A percentile compares a stretch with the other conserved stretches of the same genome.
These are phyloP conservation scores for Drosophila koepferae DNA, from an alignment of 2,888 invertebrate species.

Conservation along the genomic window DNA sequence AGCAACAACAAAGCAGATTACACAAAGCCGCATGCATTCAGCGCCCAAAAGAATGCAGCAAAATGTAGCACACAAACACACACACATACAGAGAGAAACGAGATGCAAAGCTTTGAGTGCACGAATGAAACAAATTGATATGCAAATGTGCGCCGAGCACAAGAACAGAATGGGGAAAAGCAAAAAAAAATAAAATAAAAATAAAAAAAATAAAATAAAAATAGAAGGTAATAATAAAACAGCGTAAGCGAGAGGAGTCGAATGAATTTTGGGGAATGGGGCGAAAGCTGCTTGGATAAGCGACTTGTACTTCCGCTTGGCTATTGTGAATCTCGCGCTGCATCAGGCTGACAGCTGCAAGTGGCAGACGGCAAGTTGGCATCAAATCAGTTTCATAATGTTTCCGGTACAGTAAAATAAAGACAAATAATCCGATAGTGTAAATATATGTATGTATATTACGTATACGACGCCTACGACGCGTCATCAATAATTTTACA, in stretches of 20 bases:
- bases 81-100: constrained; percentile 3
- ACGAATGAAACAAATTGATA: constrained; percentile 78
- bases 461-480: constrained; percentile 69
- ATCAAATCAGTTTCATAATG: constrained; percentile 65
- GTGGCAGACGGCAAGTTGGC: constrained; percentile 60
- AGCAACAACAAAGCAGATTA: constrained; percentile 37
- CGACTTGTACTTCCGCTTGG: constrained; percentile 55
- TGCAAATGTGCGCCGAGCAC: constrained; percentile 59
- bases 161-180: constrained; percentile 7
- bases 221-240: constrained; percentile 51
- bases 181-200: too few species aligned
- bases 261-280: not conserved
- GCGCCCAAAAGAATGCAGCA: constrained; percentile 49
- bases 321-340: constrained; percentile 49
- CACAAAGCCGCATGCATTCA: constrained; percentile 44
- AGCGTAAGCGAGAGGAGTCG: constrained; percentile 43
- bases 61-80: constrained; percentile 24
- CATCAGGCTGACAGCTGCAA: constrained; percentile 65
- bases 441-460: constrained; percentile 38
- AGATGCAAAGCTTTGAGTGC: constrained; percentile 54
- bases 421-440: not conserved
- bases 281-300: constrained; percentile 58
- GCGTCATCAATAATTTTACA: constrained; percentile 65
- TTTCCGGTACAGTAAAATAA: constrained; percentile 48
- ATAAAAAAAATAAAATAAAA: too few species aligned